Evolutionary conservation across 2,888 invertebrate genomes (phyloP).

Genomic region (Cremastobaeus sp.): DNA sequence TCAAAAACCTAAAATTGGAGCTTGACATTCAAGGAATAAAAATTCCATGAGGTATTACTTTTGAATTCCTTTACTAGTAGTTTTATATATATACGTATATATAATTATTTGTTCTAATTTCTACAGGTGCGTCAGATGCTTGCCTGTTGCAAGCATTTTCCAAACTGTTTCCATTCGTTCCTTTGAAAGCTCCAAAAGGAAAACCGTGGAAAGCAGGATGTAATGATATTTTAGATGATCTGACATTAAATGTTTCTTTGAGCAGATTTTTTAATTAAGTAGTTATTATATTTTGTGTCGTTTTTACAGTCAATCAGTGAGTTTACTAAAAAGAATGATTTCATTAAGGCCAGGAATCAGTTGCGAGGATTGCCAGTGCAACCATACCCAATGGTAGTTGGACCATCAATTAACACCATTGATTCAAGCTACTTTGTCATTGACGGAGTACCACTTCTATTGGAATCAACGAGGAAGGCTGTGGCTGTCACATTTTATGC

Average conservation of each 20-base stretch:
- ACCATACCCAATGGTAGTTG: constrained; percentile 15
- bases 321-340: too few relatives aligned
- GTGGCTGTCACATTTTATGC: constrained; percentile 11
- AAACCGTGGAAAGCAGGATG: constrained; percentile 5
- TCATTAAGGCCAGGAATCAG: too few relatives aligned
- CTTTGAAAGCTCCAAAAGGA: neutral
- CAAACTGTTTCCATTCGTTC: neutral
- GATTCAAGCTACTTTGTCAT: constrained; percentile 4
- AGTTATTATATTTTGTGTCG: too few relatives aligned
- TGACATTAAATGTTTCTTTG: too few relatives aligned
- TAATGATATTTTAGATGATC: constrained; percentile 2
- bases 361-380: too few relatives aligned
- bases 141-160: neutral
- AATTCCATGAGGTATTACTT: neutral
- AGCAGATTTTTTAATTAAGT: too few relatives aligned
- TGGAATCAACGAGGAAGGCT: constrained; percentile 14
- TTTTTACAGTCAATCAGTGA: too few relatives aligned
- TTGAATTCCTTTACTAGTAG: neutral
- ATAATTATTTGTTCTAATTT: neutral
- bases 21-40: neutral
- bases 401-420: neutral
- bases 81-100: neutral
- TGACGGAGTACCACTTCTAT: constrained; percentile 8
- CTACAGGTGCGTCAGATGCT: neutral
- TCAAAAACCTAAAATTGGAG: neutral